Percentiles rank a stretch among this genome's conserved stretches.
Evolutionary conservation across 2,888 invertebrate genomes (phyloP).

Genomic region (Patella caerulea): DNA sequence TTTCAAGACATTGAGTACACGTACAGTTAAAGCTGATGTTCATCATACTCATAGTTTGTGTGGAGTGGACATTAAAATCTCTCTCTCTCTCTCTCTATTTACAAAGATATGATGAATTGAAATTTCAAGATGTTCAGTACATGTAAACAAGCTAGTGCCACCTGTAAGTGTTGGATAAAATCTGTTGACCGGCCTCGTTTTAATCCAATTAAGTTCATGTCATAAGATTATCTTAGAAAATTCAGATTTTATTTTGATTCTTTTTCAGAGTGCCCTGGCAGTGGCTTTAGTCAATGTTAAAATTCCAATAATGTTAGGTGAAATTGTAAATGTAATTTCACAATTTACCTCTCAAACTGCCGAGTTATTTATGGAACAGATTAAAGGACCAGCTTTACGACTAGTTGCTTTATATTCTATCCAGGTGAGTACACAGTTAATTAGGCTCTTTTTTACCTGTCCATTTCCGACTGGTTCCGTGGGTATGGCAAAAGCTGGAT

Average conservation of each 20-base stretch:
- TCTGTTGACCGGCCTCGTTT: too few species aligned
- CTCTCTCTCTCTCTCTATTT: too few species aligned
- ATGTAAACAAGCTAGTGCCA: too few species aligned
- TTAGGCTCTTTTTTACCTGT: background rate
- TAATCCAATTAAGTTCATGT: too few species aligned
- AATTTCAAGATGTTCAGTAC: too few species aligned
- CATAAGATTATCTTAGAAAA: too few species aligned
- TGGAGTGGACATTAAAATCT: too few species aligned
- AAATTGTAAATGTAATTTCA: slow-evolving; percentile 84
- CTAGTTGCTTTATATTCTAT: slow-evolving; percentile 80
- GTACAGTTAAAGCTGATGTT: too few species aligned
- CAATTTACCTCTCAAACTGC: slow-evolving; percentile 65
- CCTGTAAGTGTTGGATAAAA: too few species aligned
- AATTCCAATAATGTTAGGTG: slow-evolving; percentile 88
- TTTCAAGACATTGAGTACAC: too few species aligned
- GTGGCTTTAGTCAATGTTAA: slow-evolving; percentile 91
- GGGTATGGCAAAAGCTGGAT: background rate
- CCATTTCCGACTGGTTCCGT: background rate
- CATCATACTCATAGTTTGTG: too few species aligned
- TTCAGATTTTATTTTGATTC: background rate
- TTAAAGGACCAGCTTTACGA: slow-evolving; percentile 78
- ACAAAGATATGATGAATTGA: too few species aligned
- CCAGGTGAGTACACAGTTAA: slow-evolving; percentile 76
- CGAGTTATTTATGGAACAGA: slow-evolving; percentile 55
- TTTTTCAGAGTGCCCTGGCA: slow-evolving; percentile 85